A percentile compares a stretch with the other conserved stretches of the same genome.
Conservation (phyloP, 1,140 invertebrate genomes). For the Subanguina moxae region DNA sequence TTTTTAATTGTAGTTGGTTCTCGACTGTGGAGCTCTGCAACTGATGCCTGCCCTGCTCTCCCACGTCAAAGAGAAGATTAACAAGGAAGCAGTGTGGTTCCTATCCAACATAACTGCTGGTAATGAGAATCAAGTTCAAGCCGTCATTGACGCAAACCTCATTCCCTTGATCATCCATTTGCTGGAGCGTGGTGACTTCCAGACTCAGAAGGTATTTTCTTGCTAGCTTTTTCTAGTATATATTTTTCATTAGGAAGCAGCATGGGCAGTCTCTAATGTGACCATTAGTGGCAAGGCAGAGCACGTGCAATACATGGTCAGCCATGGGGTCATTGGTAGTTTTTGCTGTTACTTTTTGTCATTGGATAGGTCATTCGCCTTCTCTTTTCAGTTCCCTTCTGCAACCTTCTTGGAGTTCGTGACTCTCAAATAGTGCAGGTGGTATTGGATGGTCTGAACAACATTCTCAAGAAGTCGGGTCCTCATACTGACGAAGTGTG, state of each 20-base stretch:
- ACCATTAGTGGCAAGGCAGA: conserved; percentile 91
- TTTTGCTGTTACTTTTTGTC: too few species aligned
- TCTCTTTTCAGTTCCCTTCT: conserved; percentile 65
- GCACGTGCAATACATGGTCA: conserved; percentile 79
- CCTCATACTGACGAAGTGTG: conserved; percentile 49
- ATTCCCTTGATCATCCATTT: conserved; percentile 90
- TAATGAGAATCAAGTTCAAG: conserved; percentile 86
- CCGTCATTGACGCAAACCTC: conserved; percentile 87
- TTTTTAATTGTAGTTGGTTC: conserved; percentile 68
- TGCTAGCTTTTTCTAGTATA: not conserved
- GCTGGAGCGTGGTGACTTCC: conserved; percentile 85
- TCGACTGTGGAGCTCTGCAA: conserved; percentile 84
- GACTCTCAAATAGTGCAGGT: conserved; percentile 76
- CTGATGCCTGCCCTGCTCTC: conserved; percentile 83
- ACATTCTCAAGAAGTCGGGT: conserved; percentile 61
- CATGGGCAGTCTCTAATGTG: conserved; percentile 96
- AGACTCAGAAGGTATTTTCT: conserved; percentile 76
- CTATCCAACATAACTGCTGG: conserved; percentile 97
- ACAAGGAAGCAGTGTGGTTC: conserved; percentile 96
- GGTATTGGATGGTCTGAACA: conserved; percentile 83
- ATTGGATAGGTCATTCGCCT: too few species aligned
- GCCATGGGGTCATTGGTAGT: conserved; percentile 57
- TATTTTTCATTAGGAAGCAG: conserved; percentile 70
- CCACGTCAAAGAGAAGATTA: conserved; percentile 80
- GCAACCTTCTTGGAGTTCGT: conserved; percentile 78